phyloP scores from a whole-genome alignment of 2,888 invertebrate genomes.

The Drosophila quinaria region DNA sequence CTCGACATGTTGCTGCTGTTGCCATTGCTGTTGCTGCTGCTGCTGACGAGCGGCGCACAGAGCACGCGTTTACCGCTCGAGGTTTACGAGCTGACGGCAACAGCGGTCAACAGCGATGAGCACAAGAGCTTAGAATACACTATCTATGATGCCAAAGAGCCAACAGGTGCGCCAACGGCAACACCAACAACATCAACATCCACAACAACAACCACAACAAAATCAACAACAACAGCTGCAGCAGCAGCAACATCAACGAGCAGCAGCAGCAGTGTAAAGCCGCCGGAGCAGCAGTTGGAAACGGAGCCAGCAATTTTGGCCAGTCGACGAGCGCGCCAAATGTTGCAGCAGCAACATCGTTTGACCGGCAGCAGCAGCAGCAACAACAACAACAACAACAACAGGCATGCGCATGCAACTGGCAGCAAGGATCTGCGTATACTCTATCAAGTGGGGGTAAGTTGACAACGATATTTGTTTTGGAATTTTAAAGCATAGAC shows the following conservation, averaged over 20 bases:
- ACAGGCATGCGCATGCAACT: slow-evolving; percentile 50
- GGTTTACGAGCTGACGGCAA: slow-evolving; percentile 84
- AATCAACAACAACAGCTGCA: slow-evolving; percentile 37
- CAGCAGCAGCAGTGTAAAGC: slow-evolving; percentile 49
- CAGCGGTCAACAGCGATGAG: slow-evolving; percentile 51
- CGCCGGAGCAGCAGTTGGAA: slow-evolving; percentile 45
- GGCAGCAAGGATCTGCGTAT: slow-evolving; percentile 86
- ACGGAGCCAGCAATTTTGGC: slow-evolving; percentile 49
- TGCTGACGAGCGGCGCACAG: slow-evolving; percentile 48
- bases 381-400: slow-evolving; percentile 69
- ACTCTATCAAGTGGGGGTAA: slow-evolving; percentile 88
- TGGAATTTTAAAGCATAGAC: no score
- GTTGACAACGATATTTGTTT: slow-evolving; percentile 41
- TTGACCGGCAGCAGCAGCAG: slow-evolving; percentile 44
- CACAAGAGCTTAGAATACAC: slow-evolving; percentile 79
- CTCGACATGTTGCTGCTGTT: slow-evolving; percentile 36
- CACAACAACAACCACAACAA: slow-evolving; percentile 24
- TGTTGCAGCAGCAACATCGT: slow-evolving; percentile 84
- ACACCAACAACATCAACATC: slow-evolving; percentile 30
- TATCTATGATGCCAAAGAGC: slow-evolving; percentile 76
- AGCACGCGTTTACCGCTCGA: slow-evolving; percentile 85
- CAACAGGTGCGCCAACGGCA: slow-evolving; percentile 44
- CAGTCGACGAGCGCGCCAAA: slow-evolving; percentile 86
- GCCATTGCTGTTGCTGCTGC: slow-evolving; percentile 40
- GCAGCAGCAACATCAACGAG: slow-evolving; percentile 42